A percentile compares a stretch with the other conserved stretches of the same genome.
phyloP scores from a whole-genome alignment of 2,888 invertebrate genomes.

The Parelbella ahira region DNA sequence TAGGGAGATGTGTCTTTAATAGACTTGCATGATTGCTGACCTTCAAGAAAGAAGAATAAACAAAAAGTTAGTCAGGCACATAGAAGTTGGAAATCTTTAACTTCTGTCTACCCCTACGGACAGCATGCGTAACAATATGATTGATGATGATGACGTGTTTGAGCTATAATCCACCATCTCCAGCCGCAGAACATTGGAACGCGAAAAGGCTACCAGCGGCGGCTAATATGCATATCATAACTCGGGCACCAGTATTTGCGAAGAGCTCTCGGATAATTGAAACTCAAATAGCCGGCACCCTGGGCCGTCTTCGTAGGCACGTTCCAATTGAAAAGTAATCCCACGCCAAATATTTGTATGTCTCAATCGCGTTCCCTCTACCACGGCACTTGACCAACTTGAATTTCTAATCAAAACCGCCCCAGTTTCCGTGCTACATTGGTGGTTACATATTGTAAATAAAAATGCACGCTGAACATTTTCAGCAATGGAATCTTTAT shows the following conservation, averaged over 20 bases:
- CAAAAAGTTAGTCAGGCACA: too few species aligned
- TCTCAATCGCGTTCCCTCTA: conserved; percentile 59
- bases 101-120: too few species aligned
- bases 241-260: conserved; percentile 63
- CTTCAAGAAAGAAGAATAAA: too few species aligned
- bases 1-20: too few species aligned
- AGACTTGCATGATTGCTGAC: too few species aligned
- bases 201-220: conserved; percentile 14
- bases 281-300: conserved; percentile 71
- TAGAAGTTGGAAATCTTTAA: too few species aligned
- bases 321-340: conserved; percentile 78
- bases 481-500: conserved; percentile 35
- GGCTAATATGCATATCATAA: conserved; percentile 67
- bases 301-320: conserved; percentile 70
- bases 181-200: conserved; percentile 1
- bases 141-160: too few species aligned
- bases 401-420: background rate
- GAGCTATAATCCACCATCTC: background rate
- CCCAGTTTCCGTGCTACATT: conserved; percentile 4
- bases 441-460: background rate
- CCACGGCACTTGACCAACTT: conserved; percentile 29
- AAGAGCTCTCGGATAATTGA: conserved; percentile 68
- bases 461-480: background rate
- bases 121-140: too few species aligned
- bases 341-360: conserved; percentile 73